Conservation (phyloP, 1,140 invertebrate species). For the Drosophila kepulauana region DNA sequence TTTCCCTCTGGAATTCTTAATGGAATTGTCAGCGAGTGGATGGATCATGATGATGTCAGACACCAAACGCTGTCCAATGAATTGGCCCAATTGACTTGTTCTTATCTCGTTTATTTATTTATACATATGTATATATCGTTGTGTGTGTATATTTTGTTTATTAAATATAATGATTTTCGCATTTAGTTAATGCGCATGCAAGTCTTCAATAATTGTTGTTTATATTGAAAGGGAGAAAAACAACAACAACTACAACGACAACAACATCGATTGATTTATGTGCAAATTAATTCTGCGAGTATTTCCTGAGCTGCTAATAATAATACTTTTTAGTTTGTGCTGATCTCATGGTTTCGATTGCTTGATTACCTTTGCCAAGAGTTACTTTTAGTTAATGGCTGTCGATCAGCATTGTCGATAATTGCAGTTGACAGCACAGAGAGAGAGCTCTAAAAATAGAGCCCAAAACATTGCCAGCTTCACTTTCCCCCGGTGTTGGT, state of each 20-base stretch:
- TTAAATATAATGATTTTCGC: conserved; percentile 28
- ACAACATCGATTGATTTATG: conserved; percentile 37
- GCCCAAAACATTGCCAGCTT: conserved; percentile 14
- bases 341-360: conserved; percentile 32
- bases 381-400: conserved; percentile 30
- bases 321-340: conserved; percentile 8
- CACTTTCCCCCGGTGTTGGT: conserved; percentile 31
- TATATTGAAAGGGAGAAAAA: neutral
- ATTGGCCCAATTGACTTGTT: conserved; percentile 32
- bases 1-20: conserved; percentile 22
- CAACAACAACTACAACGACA: neutral
- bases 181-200: conserved; percentile 29
- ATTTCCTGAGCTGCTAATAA: conserved; percentile 33
- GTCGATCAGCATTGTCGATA: conserved; percentile 19
- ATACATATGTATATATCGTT: neutral
- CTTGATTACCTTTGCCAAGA: neutral
- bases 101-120: neutral
- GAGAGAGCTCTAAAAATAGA: conserved; percentile 41
- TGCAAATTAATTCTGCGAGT: conserved; percentile 38
- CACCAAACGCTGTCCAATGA: neutral
- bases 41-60: conserved; percentile 37
- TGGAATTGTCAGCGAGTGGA: neutral
- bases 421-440: conserved; percentile 27
- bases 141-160: neutral
- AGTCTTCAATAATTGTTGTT: conserved; percentile 11